Evolutionary conservation across 2,113 vertebrate genomes (phyloP).

Genomic region (Phoenicopterus ruber): DNA sequence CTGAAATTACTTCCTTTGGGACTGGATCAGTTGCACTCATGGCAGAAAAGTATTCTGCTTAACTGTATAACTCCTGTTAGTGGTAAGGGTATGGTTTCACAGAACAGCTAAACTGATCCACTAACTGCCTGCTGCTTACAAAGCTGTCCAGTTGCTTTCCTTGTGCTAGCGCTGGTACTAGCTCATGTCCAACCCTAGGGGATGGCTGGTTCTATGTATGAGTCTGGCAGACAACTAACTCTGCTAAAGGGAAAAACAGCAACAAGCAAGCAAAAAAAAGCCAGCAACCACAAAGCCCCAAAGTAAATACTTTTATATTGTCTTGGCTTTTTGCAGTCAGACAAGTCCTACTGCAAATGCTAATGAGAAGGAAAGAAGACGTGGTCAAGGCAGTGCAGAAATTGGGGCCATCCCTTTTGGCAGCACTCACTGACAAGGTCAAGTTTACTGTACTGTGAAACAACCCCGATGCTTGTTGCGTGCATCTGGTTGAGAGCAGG

Average conservation of each 20-base stretch:
- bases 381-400: background rate
- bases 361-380: background rate
- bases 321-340: background rate
- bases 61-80: background rate
- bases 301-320: background rate
- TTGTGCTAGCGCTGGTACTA: background rate
- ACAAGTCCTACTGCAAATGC: background rate
- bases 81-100: background rate
- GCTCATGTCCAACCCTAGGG: background rate
- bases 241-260: background rate
- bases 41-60: background rate
- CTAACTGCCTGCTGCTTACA: background rate
- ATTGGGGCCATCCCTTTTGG: background rate
- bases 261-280: background rate
- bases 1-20: constrained; percentile 38
- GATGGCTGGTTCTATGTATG: background rate
- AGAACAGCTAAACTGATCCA: background rate
- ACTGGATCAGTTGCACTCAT: constrained; percentile 22
- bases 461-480: background rate
- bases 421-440: background rate
- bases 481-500: background rate
- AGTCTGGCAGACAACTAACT: background rate
- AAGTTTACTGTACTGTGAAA: background rate
- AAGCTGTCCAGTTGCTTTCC: background rate
- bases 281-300: background rate